Conservation (phyloP, 1,140 invertebrate species). For the Brachionus calyciflorus region DNA sequence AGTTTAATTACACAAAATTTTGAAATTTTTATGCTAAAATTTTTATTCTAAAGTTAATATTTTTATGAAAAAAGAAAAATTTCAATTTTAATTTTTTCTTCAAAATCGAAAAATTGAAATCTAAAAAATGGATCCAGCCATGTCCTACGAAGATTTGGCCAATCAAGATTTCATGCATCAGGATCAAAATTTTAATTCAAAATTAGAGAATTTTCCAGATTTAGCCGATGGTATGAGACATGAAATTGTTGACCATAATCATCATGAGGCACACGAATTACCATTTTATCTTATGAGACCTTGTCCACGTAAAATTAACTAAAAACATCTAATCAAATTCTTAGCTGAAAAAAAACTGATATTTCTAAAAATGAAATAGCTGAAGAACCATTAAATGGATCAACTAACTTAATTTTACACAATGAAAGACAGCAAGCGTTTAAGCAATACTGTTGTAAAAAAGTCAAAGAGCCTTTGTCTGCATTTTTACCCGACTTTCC, state of each 20-base stretch:
- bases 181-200: too few species aligned
- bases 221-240: background rate
- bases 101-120: background rate
- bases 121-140: conserved; percentile 20
- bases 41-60: conserved; percentile 7
- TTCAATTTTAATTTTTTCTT: too few species aligned
- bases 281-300: conserved; percentile 23
- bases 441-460: conserved; percentile 46
- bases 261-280: conserved; percentile 14
- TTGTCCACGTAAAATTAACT: background rate
- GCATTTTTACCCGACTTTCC: conserved; percentile 46
- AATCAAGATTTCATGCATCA: conserved; percentile 6
- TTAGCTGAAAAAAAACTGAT: background rate
- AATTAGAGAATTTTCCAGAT: too few species aligned
- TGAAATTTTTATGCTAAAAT: conserved; percentile 39
- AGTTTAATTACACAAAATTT: background rate
- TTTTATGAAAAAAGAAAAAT: background rate
- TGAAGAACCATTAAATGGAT: conserved; percentile 29
- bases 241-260: background rate
- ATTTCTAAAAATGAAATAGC: conserved; percentile 11
- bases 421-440: conserved; percentile 45
- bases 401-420: conserved; percentile 35
- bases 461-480: conserved; percentile 44
- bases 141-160: conserved; percentile 21
- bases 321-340: background rate